These are phyloP conservation scores for Benitochromis conjunctus DNA, from an alignment of 2,113 vertebrate genomes.

Conservation along the genomic window DNA sequence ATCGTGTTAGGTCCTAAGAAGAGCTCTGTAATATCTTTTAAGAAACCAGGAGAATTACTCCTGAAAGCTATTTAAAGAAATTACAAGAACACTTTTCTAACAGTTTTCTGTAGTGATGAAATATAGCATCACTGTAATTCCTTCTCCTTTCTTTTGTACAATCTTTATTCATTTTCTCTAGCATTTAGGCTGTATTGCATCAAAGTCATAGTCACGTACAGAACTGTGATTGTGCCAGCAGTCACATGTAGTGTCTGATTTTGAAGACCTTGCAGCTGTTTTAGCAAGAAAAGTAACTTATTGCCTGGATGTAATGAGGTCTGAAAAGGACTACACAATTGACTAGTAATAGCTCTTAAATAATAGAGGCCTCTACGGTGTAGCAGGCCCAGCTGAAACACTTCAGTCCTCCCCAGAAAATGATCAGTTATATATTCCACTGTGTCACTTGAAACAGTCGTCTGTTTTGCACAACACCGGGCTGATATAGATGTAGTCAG, in stretches of 20 bases:
- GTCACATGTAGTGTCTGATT: not conserved
- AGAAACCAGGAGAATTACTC: not conserved
- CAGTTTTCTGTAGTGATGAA: not conserved
- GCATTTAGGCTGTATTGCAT: not conserved
- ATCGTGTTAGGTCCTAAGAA: not conserved
- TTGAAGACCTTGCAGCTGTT: not conserved
- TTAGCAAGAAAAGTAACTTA: not conserved
- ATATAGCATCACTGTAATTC: not conserved
- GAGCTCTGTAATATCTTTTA: not conserved
- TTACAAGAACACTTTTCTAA: not conserved
- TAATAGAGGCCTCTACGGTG: not conserved
- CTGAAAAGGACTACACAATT: not conserved
- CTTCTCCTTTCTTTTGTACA: not conserved
- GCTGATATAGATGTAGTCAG: not conserved
- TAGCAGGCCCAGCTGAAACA: not conserved
- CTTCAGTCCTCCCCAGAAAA: not conserved
- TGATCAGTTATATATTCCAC: not conserved
- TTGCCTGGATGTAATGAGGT: not conserved
- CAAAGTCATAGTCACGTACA: not conserved
- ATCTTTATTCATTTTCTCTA: not conserved
- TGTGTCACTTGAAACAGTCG: not conserved
- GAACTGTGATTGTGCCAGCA: not conserved
- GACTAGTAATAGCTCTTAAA: not conserved
- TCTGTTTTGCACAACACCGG: not conserved
- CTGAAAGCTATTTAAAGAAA: not conserved